Evolutionary conservation across 2,888 invertebrate genomes (phyloP).

Genomic region (Archips crataeganus): DNA sequence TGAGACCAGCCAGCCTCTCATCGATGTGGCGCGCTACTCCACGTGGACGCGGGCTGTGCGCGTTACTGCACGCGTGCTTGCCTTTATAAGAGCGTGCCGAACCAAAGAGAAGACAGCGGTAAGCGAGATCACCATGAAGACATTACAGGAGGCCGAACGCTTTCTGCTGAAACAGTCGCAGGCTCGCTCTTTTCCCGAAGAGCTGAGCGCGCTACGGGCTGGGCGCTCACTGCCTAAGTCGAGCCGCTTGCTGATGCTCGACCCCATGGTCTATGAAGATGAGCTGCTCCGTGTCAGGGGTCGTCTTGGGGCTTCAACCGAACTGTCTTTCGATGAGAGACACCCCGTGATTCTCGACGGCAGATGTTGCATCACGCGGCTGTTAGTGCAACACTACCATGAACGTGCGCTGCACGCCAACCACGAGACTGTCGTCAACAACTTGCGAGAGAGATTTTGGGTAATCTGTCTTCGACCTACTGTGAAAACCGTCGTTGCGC

Average conservation of each 20-base stretch:
- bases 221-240: background rate
- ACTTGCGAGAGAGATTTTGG: no score
- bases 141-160: no score
- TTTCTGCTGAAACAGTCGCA: background rate
- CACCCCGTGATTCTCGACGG: background rate
- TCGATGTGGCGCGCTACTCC: background rate
- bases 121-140: background rate
- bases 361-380: no score
- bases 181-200: background rate
- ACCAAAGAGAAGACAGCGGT: no score
- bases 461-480: no score
- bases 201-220: background rate
- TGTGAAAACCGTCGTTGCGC: no score
- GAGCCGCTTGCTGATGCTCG: background rate
- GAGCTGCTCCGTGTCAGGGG: background rate
- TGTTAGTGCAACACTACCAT: no score
- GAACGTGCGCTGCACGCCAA: no score
- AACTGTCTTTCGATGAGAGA: background rate
- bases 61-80: conserved; percentile 3
- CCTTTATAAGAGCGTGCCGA: conserved; percentile 5
- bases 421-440: no score
- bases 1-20: no score
- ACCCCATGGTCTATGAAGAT: background rate
- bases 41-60: conserved; percentile 3
- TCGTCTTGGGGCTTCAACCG: conserved; percentile 6